Evolutionary conservation across 2,797 vertebrate genomes (phyloP), one percentile per base, ranked within the genome.

Genomic region (Pelochelys cantorii): DNA sequence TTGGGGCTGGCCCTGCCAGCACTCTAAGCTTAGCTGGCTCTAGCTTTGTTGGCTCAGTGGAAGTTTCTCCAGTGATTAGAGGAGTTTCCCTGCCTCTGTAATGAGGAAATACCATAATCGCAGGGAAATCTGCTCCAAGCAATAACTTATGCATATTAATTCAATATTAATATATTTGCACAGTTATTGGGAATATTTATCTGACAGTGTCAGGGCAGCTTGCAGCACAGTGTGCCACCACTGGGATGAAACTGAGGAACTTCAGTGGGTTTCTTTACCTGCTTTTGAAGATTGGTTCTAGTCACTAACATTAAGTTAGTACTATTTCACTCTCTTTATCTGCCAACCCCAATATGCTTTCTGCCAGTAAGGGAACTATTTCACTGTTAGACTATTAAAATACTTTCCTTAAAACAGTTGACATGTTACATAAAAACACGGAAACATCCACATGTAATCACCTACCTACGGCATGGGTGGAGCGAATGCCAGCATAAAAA

Each of bases 401-500:
- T 62, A 84, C 37, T 87, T 71, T 3, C 48, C 68, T 81, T 74
- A 48, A 88, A 93, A 74, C 6, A 29, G 4, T 55, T 65, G 85
- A 85, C 86, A 20, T 83, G 13, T 74, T 84, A 62, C 14, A 31
- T 29, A 29, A 31, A 54, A 83, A 83, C 17, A 68, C 18, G 10
- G 18, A 15, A 11, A 13, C 12, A 79, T 84, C 52, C 55, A 56
- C 27, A 27, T 27, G 57, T 6, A 11, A 83, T 56, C 18, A 79
- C 94, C 1, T 98, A 99, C 99, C 99, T 84, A 98, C 98, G 71
- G 99, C 98, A 54, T 98, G 98, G 5, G 98, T 99, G n/a, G 99
- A 98, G 0, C 98, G 98, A 81, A 99, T 99, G 71, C 98, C 98
- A 9, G 98, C 96, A 85, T 99, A 99, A 91, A 99, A 98, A 93